These are phyloP conservation scores for Myanophis thanlyinensis DNA, from an alignment of 2,113 vertebrate species.

Conservation along the genomic window DNA sequence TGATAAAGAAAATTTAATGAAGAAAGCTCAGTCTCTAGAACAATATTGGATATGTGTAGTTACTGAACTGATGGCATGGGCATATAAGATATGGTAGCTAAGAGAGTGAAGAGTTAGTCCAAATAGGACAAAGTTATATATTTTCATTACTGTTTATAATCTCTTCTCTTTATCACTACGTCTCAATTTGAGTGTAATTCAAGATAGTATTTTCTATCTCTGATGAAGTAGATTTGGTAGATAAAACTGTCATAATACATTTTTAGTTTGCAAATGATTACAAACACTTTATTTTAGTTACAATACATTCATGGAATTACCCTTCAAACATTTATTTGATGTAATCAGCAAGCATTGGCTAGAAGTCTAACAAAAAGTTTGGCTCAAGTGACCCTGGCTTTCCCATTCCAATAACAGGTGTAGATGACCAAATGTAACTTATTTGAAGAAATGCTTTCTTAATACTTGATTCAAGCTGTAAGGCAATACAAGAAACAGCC, in stretches of 20 bases:
- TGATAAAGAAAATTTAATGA: neutral
- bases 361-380: neutral
- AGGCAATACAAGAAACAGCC: constrained; percentile 31
- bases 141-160: neutral
- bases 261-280: neutral
- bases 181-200: neutral
- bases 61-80: neutral
- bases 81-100: neutral
- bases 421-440: constrained; percentile 26
- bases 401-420: neutral
- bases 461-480: constrained; percentile 35
- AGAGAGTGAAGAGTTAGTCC: neutral
- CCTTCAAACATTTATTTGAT: neutral
- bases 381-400: neutral
- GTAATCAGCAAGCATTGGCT: neutral
- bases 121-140: neutral
- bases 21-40: neutral
- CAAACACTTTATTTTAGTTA: neutral
- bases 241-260: neutral
- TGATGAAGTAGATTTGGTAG: neutral
- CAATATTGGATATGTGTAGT: neutral
- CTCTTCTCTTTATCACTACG: neutral
- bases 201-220: neutral
- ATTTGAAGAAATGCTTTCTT: constrained; percentile 32
- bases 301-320: neutral